Evolutionary conservation across 1,140 invertebrate genomes (phyloP).

Genomic region (Achroia grisella): DNA sequence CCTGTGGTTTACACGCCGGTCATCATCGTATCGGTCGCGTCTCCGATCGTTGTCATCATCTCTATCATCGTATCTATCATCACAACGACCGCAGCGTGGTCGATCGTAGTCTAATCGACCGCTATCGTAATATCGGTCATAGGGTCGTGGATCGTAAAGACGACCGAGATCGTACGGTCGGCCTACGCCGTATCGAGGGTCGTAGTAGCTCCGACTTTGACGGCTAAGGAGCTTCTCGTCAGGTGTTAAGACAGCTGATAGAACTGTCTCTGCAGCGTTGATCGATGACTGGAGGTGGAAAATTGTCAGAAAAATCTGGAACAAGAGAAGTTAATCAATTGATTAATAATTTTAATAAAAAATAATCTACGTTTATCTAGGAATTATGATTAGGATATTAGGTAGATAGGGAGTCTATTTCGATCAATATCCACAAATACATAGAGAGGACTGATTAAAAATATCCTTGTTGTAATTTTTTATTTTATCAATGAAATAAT

Average conservation of each 20-base stretch:
- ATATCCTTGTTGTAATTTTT: too few relatives aligned
- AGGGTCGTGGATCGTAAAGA: not conserved
- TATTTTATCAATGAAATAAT: too few relatives aligned
- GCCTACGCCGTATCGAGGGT: conserved; percentile 34
- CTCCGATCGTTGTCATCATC: conserved; percentile 38
- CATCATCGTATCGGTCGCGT: conserved; percentile 37
- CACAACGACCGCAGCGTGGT: conserved; percentile 52
- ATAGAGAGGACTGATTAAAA: too few relatives aligned
- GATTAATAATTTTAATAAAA: too few relatives aligned
- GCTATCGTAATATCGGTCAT: conserved; percentile 13
- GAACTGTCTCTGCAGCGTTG: conserved; percentile 35
- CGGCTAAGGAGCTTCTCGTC: conserved; percentile 21
- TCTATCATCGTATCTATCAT: conserved; percentile 39
- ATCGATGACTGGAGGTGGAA: too few relatives aligned
- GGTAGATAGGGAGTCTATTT: too few relatives aligned
- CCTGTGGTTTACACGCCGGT: conserved; percentile 31
- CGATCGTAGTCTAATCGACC: conserved; percentile 38
- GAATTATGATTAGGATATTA: too few relatives aligned
- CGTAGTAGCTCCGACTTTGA: conserved; percentile 53
- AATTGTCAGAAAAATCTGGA: too few relatives aligned
- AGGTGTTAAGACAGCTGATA: conserved; percentile 46
- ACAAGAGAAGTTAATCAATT: too few relatives aligned
- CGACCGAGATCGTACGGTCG: conserved; percentile 18
- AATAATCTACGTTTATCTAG: too few relatives aligned
- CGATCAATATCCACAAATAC: too few relatives aligned